A percentile compares a stretch with the other conserved stretches of the same genome.
These are phyloP conservation scores for Girardinichthys multiradiatus DNA, from an alignment of 2,113 vertebrate species.

Conservation along the genomic window DNA sequence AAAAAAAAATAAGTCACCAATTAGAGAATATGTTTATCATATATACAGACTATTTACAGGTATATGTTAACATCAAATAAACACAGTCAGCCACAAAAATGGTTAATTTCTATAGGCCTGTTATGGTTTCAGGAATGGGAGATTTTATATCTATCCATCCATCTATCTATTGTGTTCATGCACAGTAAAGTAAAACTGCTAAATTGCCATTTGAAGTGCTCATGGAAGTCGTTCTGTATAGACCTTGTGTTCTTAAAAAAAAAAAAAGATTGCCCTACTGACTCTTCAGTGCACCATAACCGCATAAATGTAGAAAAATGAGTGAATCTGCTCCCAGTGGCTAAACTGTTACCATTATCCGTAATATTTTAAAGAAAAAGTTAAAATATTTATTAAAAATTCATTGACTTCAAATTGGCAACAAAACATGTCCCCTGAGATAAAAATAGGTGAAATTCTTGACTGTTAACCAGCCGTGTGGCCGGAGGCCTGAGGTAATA, in stretches of 20 bases:
- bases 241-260: too few species aligned
- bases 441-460: too few species aligned
- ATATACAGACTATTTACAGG: conserved; percentile 37
- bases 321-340: not conserved
- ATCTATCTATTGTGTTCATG: too few species aligned
- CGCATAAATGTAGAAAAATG: not conserved
- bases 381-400: not conserved
- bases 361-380: not conserved
- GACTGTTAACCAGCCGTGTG: too few species aligned
- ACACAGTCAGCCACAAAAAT: not conserved
- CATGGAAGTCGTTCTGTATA: too few species aligned
- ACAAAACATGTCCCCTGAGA: conserved; percentile 47
- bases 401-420: not conserved
- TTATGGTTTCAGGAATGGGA: too few species aligned
- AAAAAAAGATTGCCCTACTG: too few species aligned
- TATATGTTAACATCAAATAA: not conserved
- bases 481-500: not conserved
- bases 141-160: too few species aligned
- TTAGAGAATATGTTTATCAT: conserved; percentile 23
- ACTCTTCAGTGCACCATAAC: not conserved
- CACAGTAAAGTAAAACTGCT: too few species aligned
- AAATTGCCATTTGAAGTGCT: conserved; percentile 59
- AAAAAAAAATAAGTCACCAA: too few species aligned
- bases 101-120: too few species aligned
- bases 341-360: not conserved